Percentiles rank a stretch among this genome's conserved stretches.
phyloP scores from a whole-genome alignment of 2,888 invertebrate genomes.

The Eupithecia centaureata region DNA sequence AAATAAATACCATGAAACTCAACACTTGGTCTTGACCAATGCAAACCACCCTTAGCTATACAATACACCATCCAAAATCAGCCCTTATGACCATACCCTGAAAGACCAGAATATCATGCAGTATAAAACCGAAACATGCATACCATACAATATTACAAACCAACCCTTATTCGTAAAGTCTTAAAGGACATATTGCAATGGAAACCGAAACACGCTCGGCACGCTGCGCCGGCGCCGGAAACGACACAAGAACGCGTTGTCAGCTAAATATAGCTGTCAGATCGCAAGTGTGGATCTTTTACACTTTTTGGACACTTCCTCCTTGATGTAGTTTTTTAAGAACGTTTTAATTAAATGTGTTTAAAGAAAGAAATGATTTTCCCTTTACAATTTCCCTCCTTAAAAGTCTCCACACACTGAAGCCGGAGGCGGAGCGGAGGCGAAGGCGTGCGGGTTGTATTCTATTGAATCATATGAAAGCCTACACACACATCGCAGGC shows the following conservation, averaged over 20 bases:
- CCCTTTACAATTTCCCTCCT: too few species aligned
- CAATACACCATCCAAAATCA: not conserved
- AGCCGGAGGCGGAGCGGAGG: too few species aligned
- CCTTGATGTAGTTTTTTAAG: not conserved
- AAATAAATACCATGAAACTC: slow-evolving; percentile 1
- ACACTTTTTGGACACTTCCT: slow-evolving; percentile 19
- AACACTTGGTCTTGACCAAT: not conserved
- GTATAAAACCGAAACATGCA: not conserved
- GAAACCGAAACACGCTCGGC: slow-evolving; percentile 26
- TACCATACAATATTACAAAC: not conserved
- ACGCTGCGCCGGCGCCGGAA: slow-evolving; percentile 61
- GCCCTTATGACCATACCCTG: not conserved
- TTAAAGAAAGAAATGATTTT: too few species aligned
- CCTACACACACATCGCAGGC: too few species aligned
- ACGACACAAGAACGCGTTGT: slow-evolving; percentile 78
- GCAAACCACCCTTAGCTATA: not conserved
- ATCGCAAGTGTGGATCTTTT: slow-evolving; percentile 11
- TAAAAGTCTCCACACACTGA: too few species aligned
- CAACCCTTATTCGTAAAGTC: not conserved
- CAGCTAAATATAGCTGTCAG: slow-evolving; percentile 71
- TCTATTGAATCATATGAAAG: too few species aligned
- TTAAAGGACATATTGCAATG: not conserved
- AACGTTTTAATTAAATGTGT: too few species aligned
- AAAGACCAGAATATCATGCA: not conserved
- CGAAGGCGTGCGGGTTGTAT: too few species aligned